A percentile compares a stretch with the other conserved stretches of the same genome.
These are phyloP conservation scores for Chromobotia macracanthus DNA, from an alignment of 2,797 vertebrate genomes.

Conservation along the genomic window DNA sequence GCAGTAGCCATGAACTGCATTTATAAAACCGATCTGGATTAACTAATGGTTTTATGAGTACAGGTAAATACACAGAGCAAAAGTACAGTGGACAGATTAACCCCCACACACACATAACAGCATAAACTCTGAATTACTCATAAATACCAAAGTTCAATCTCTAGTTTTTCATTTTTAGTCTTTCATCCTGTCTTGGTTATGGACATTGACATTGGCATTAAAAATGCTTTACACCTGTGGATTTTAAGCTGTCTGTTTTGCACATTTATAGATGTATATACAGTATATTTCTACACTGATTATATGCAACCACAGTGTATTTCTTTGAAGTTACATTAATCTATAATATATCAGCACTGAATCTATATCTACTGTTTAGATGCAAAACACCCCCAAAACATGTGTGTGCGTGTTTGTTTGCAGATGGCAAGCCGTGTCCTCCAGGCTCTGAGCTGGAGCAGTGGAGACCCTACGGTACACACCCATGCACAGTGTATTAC, in stretches of 20 bases:
- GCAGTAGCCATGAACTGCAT: not conserved
- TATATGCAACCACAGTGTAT: not conserved
- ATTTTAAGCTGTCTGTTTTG: not conserved
- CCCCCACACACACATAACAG: no score
- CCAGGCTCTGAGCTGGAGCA: slow-evolving; percentile 75
- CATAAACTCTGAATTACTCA: not conserved
- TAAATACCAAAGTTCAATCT: not conserved
- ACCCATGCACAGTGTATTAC: slow-evolving; percentile 75
- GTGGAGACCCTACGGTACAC: slow-evolving; percentile 76
- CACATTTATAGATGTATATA: not conserved
- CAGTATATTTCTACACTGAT: not conserved
- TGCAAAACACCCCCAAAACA: no score
- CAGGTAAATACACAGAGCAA: no score
- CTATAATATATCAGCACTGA: no score
- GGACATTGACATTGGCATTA: no score
- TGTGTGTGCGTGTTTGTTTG: not conserved
- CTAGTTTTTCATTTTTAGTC: slow-evolving; percentile 11
- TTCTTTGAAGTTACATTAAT: not conserved
- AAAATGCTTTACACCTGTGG: not conserved
- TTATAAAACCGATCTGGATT: not conserved
- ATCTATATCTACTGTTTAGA: no score
- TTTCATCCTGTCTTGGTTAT: slow-evolving; percentile 15
- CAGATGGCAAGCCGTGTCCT: slow-evolving; percentile 82
- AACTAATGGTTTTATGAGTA: not conserved
- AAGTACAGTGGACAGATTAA: slow-evolving; percentile 15